Evolutionary conservation across 2,888 invertebrate genomes (phyloP), one percentile per base, ranked within the genome.

Genomic region (Anarsia innoxiella): DNA sequence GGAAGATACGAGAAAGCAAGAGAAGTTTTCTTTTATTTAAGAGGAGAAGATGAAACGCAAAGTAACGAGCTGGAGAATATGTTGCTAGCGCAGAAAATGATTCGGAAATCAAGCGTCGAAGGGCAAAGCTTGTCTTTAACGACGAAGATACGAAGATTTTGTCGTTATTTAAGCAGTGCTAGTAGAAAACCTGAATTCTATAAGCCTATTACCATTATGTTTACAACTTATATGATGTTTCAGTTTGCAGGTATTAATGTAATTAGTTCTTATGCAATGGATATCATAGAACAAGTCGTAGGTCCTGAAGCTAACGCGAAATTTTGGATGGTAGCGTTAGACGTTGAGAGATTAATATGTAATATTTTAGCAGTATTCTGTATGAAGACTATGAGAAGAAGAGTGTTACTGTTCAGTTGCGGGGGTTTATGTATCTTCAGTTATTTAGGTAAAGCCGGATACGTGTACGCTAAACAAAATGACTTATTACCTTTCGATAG

Each of bases 171-270:
- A 1, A 55, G 46, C 5, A 49, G 50, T 2, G 75, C 78, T 1
- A 53, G 73, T 1, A 66, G 58, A 23, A 82, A 80, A 23, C 86
- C 86, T 0, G 86, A 86, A 50, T 90, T 90, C 55, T 74, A 86
- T 39, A 88, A 87, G 51, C 90, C 90, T 1, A 76, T 90, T 3
- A 58, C 74, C 0, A 87, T 90, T 30, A 86, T 91, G 69, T 80
- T 88, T 37, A 74, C 87, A 1, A 73, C 91, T 36, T 91, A 91
- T 48, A 83, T 87, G 0, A 87, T 88, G 56, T 89, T 89, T 50
- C 91, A 92, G 57, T 88, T 91, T 41, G 88, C 90, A 13, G 92
- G 92, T 0, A 88, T 90, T 5, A 91, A 91, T 49, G 90, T 91
- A 0, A 85, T 92, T 12, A 88, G 88, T 31, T 91, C 90, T 0